Percentiles rank a stretch among this genome's conserved stretches.
These are phyloP conservation scores for Ascidia mentula DNA, from an alignment of 23 tunicate species.

Conservation along the genomic window DNA sequence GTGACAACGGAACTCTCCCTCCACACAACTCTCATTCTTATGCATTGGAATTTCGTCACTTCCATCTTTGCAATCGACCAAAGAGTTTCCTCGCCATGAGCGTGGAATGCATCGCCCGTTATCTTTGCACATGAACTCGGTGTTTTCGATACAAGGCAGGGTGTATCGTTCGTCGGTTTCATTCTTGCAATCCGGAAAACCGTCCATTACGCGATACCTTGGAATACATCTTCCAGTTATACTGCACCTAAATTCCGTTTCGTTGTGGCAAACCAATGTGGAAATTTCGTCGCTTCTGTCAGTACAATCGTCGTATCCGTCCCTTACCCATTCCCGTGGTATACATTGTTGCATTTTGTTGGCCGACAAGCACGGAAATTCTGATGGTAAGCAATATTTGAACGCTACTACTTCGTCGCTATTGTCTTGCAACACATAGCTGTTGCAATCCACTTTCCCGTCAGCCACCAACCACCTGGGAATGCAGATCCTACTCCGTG, in stretches of 20 bases:
- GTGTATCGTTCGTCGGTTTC: background rate
- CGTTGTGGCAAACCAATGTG: background rate
- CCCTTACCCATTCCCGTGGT: constrained; percentile 15
- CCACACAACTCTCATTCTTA: background rate
- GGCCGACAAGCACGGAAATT: background rate
- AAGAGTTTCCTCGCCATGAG: constrained; percentile 14
- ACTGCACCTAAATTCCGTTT: constrained; percentile 4
- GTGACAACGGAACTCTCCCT: constrained; percentile 29
- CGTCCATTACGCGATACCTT: constrained; percentile 10
- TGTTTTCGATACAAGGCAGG: background rate
- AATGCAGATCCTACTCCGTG: background rate
- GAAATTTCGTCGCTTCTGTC: background rate
- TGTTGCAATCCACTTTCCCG: constrained; percentile 9
- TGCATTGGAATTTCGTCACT: constrained; percentile 17
- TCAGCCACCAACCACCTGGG: background rate
- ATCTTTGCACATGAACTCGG: constrained; percentile 37
- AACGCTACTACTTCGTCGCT: constrained; percentile 10
- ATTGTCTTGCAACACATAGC: background rate
- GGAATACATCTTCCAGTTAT: background rate
- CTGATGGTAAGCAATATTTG: background rate
- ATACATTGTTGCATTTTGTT: background rate
- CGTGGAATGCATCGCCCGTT: constrained; percentile 48
- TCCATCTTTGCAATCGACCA: constrained; percentile 17
- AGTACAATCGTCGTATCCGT: background rate
- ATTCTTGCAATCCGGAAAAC: background rate